Evolutionary conservation across 2,797 vertebrate species (phyloP).

Genomic region (Smutsia temminckii): DNA sequence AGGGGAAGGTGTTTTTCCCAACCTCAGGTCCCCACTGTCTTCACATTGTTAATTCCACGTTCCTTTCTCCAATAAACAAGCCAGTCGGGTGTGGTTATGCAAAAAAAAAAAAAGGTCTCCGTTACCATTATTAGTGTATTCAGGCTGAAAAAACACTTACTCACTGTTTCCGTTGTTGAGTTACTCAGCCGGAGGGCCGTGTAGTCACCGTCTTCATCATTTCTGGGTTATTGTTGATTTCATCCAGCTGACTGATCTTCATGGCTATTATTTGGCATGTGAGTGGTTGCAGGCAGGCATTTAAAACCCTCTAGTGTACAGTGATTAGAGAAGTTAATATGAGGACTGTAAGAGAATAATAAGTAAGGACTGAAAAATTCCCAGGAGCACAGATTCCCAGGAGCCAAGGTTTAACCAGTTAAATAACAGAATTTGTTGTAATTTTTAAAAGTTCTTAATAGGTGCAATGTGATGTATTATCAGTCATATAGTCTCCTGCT

Average conservation of each 20-base stretch:
- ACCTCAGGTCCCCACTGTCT: conserved; percentile 60
- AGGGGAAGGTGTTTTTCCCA: conserved; percentile 62
- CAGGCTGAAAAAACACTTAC: neutral
- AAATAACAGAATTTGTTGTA: neutral
- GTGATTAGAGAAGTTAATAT: neutral
- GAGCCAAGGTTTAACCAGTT: neutral
- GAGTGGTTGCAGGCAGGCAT: neutral
- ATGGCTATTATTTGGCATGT: neutral
- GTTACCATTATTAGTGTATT: neutral
- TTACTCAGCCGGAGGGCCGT: neutral
- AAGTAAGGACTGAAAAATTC: neutral
- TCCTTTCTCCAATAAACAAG: conserved; percentile 75
- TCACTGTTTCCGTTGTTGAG: neutral
- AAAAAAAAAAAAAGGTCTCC: neutral
- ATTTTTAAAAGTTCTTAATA: neutral
- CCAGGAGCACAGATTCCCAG: neutral
- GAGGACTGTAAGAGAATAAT: neutral
- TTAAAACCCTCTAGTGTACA: neutral
- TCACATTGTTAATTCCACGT: conserved; percentile 63
- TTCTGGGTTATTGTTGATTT: neutral
- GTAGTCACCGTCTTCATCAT: neutral
- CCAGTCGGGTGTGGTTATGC: conserved; percentile 68
- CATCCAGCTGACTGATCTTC: neutral
- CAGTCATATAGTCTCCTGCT: neutral
- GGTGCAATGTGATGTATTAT: neutral